Conservation (phyloP, 2,888 invertebrate genomes). For the Phrixothrix hirtus region DNA sequence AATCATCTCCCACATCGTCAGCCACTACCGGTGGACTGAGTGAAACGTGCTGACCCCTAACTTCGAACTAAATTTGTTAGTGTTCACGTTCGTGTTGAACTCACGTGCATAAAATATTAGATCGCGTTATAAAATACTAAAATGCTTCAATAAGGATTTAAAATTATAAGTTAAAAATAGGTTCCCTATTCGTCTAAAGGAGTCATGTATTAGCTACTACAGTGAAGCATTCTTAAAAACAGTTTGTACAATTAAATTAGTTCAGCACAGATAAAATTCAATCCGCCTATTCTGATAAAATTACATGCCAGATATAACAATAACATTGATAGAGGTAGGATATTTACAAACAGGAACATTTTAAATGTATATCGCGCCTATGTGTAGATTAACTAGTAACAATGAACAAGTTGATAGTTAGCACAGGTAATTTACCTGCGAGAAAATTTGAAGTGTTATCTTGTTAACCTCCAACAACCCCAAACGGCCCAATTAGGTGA, state of each 20-base stretch:
- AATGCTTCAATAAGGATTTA: slow-evolving; percentile 24
- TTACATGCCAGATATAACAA: too few relatives aligned
- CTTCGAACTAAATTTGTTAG: slow-evolving; percentile 45
- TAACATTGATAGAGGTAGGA: too few relatives aligned
- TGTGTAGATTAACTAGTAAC: slow-evolving; percentile 4
- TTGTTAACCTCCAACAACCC: slow-evolving; percentile 47
- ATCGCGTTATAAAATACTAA: slow-evolving; percentile 20
- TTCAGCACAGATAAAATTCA: too few relatives aligned
- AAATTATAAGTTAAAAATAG: slow-evolving; percentile 20
- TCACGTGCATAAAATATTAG: slow-evolving; percentile 37
- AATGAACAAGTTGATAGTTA: slow-evolving; percentile 20
- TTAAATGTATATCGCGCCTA: too few relatives aligned
- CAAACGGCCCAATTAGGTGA: slow-evolving; percentile 49
- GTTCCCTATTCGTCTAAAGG: too few relatives aligned
- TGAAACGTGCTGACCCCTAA: slow-evolving; percentile 41
- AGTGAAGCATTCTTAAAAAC: too few relatives aligned
- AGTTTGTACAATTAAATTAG: too few relatives aligned
- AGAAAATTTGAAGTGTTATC: slow-evolving; percentile 46
- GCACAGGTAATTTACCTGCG: slow-evolving; percentile 28
- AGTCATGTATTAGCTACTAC: too few relatives aligned
- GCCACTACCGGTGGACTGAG: slow-evolving; percentile 38
- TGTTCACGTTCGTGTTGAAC: slow-evolving; percentile 39
- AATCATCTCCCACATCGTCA: slow-evolving; percentile 57
- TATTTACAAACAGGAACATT: too few relatives aligned
- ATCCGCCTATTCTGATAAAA: too few relatives aligned